Evolutionary conservation across 2,113 vertebrate species (phyloP).

Genomic region (Eudyptes chrysolophus): DNA sequence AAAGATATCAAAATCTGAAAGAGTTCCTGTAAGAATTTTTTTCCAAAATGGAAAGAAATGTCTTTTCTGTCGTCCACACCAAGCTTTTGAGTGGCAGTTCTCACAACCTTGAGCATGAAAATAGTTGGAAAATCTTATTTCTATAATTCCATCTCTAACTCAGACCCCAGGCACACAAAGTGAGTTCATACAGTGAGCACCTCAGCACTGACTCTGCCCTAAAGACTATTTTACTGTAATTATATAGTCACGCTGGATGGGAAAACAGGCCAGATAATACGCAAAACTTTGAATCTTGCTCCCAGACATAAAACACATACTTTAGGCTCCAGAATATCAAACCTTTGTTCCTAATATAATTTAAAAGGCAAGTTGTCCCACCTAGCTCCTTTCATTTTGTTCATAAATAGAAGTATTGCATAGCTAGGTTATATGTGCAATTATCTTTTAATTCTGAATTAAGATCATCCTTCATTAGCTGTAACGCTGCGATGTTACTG

Average conservation of each 20-base stretch:
- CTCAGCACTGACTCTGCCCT: neutral
- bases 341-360: neutral
- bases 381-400: neutral
- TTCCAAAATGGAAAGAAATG: neutral
- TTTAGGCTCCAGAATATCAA: neutral
- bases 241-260: neutral
- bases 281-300: neutral
- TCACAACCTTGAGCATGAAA: neutral
- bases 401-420: neutral
- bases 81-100: neutral
- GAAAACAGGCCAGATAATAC: neutral
- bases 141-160: neutral
- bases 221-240: neutral
- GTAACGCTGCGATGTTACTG: neutral
- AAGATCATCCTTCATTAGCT: neutral
- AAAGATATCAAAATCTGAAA: neutral
- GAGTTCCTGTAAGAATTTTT: neutral
- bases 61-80: neutral
- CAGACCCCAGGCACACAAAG: accelerated
- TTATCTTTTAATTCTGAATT: neutral
- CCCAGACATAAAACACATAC: neutral
- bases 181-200: neutral
- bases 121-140: neutral
- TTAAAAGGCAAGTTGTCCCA: neutral
- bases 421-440: neutral